These are phyloP conservation scores for Calliphora vomitoria DNA, from an alignment of 2,888 invertebrate genomes.

Conservation along the genomic window DNA sequence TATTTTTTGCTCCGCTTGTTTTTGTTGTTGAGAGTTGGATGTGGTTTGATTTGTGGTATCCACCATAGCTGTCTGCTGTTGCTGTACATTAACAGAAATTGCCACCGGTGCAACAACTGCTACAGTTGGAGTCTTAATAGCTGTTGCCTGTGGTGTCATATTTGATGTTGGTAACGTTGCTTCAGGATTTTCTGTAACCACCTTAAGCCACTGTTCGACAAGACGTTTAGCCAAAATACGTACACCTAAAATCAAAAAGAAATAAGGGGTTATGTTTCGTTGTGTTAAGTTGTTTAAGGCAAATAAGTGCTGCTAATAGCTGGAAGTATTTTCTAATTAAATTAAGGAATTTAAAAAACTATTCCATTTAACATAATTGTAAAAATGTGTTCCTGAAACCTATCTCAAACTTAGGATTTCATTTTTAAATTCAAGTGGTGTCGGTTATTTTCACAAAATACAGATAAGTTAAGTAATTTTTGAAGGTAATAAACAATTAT, in stretches of 20 bases:
- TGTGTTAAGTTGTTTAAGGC: background rate
- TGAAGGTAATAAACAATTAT: no score
- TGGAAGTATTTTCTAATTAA: no score
- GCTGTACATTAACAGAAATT: slow-evolving; percentile 56
- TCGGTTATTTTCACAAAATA: no score
- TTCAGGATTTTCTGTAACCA: slow-evolving; percentile 91
- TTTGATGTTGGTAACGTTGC: slow-evolving; percentile 53
- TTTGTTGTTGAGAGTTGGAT: slow-evolving; percentile 24
- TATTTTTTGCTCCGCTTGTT: slow-evolving; percentile 47
- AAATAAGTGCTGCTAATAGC: no score
- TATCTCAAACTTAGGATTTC: no score
- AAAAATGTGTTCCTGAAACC: no score
- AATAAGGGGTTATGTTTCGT: background rate
- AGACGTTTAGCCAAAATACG: slow-evolving; percentile 91
- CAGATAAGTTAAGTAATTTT: no score
- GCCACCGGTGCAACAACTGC: slow-evolving; percentile 68
- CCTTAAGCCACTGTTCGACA: slow-evolving; percentile 95
- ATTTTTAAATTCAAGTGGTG: no score
- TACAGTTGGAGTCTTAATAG: slow-evolving; percentile 56
- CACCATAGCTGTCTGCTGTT: slow-evolving; percentile 62
- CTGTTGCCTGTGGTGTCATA: slow-evolving; percentile 36
- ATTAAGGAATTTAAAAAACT: no score
- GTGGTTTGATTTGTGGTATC: slow-evolving; percentile 58
- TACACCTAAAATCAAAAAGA: slow-evolving; percentile 86
- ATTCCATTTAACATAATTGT: no score